These are phyloP conservation scores for Ecliptopera silaceata DNA, from an alignment of 2,888 invertebrate species.

Conservation along the genomic window DNA sequence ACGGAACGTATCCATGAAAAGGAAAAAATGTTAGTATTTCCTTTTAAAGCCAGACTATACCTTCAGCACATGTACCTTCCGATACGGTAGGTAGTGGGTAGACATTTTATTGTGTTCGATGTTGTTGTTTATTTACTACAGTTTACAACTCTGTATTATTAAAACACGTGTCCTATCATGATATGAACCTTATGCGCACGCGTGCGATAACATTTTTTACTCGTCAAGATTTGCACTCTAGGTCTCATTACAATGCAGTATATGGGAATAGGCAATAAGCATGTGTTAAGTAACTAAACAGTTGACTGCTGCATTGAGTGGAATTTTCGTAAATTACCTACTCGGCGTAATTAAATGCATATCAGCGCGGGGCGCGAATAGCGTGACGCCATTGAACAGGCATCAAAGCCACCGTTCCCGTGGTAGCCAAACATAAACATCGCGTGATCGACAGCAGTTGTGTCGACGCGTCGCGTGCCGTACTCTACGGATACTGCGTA, in stretches of 20 bases:
- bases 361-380: conserved; percentile 46
- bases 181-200: conserved; percentile 41
- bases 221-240: conserved; percentile 16
- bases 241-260: conserved; percentile 32
- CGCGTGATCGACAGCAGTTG: conserved; percentile 71
- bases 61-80: background rate
- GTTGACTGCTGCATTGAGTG: conserved; percentile 27
- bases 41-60: conserved; percentile 16
- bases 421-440: conserved; percentile 77
- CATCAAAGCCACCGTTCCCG: conserved; percentile 61
- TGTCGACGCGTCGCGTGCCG: conserved; percentile 49
- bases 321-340: conserved; percentile 35
- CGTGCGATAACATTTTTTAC: conserved; percentile 45
- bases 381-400: conserved; percentile 56
- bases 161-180: conserved; percentile 53
- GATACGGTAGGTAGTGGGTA: background rate
- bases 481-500: conserved; percentile 35
- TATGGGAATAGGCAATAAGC: conserved; percentile 22
- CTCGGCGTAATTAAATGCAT: conserved; percentile 46
- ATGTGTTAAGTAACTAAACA: background rate
- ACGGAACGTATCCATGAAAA: conserved; percentile 2
- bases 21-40: conserved; percentile 30
- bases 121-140: conserved; percentile 51
- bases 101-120: background rate
- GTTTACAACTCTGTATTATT: conserved; percentile 46